phyloP scores from a whole-genome alignment of 2,113 vertebrate species.

The Amia ocellicauda region DNA sequence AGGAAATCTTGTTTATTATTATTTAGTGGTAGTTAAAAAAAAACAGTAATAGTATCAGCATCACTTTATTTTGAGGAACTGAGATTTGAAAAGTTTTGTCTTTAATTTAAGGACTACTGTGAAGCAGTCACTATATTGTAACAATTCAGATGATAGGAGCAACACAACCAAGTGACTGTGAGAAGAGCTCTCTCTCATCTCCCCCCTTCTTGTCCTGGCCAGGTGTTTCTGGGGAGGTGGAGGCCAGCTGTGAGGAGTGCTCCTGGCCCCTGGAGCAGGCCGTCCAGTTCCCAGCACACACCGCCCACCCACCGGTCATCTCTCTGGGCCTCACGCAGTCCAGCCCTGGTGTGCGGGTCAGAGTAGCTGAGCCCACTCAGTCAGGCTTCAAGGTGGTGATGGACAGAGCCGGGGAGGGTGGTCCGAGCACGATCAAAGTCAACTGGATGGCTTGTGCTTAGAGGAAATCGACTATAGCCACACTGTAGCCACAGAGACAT shows the following conservation, averaged over 20 bases:
- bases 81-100: too few relatives aligned
- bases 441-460: background rate
- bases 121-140: too few relatives aligned
- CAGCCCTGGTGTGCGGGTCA: background rate
- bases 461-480: background rate
- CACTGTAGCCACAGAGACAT: too few relatives aligned
- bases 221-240: slow-evolving; percentile 8
- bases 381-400: slow-evolving; percentile 9
- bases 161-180: background rate
- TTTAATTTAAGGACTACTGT: too few relatives aligned
- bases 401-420: background rate
- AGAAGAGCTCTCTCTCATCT: background rate
- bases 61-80: too few relatives aligned
- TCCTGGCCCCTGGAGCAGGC: background rate
- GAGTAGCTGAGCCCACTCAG: background rate
- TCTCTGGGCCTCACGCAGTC: background rate
- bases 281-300: background rate
- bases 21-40: too few relatives aligned
- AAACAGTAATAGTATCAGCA: too few relatives aligned
- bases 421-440: background rate
- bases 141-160: too few relatives aligned
- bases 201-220: background rate
- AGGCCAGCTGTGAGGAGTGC: background rate
- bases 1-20: too few relatives aligned
- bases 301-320: rapidly evolving